Evolutionary conservation across 1,140 invertebrate genomes (phyloP).

Genomic region (Drosophila biarmipes): DNA sequence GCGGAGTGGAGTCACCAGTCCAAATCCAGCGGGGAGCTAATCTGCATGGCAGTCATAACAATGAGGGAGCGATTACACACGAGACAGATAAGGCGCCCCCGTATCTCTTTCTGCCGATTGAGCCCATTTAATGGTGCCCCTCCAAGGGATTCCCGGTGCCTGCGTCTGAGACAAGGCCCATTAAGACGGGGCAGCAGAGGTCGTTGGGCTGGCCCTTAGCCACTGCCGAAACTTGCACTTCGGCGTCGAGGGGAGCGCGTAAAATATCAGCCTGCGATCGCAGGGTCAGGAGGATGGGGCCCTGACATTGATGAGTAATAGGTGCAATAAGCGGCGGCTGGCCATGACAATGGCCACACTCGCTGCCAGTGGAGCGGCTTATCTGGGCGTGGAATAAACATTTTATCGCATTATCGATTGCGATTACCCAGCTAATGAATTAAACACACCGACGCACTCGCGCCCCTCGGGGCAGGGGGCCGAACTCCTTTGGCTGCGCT

Average conservation of each 20-base stretch:
- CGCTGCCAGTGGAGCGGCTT: slow-evolving; percentile 20
- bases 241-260: neutral
- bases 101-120: slow-evolving; percentile 6
- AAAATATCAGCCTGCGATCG: neutral
- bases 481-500: slow-evolving; percentile 10
- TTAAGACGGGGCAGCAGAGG: slow-evolving; percentile 15
- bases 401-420: slow-evolving; percentile 78
- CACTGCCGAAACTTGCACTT: slow-evolving; percentile 9
- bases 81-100: slow-evolving; percentile 33
- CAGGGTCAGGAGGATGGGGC: neutral
- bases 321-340: slow-evolving; percentile 14
- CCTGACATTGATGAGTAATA: slow-evolving; percentile 53
- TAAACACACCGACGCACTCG: slow-evolving; percentile 34
- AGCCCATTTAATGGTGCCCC: slow-evolving; percentile 12
- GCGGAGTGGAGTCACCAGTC: slow-evolving; percentile 1
- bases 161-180: slow-evolving; percentile 23
- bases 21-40: slow-evolving; percentile 8
- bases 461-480: neutral
- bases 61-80: slow-evolving; percentile 46
- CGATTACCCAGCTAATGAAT: slow-evolving; percentile 75
- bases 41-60: slow-evolving; percentile 48
- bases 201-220: slow-evolving; percentile 30
- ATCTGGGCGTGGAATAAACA: slow-evolving; percentile 54
- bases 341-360: slow-evolving; percentile 39
- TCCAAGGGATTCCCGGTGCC: slow-evolving; percentile 5